A percentile compares a stretch with the other conserved stretches of the same genome.
These are phyloP conservation scores for Oryzias javanicus DNA, from an alignment of 2,113 vertebrate species.

Conservation along the genomic window DNA sequence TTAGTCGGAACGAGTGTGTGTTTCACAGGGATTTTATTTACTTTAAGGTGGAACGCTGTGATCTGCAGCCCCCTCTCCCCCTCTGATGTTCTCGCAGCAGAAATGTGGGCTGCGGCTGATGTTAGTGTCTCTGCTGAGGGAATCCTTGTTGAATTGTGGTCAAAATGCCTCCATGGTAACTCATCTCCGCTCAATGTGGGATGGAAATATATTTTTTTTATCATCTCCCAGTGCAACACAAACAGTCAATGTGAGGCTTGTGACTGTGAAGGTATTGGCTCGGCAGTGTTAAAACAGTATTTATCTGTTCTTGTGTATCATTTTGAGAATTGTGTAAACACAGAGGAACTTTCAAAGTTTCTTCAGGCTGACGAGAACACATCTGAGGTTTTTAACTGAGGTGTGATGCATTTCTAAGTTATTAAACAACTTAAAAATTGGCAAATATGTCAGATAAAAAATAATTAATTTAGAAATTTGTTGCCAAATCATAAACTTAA, in stretches of 20 bases:
- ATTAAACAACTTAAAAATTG: too few relatives aligned
- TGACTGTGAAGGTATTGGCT: slow-evolving; percentile 78
- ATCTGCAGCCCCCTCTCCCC: slow-evolving; percentile 29
- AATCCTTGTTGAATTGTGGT: slow-evolving; percentile 84
- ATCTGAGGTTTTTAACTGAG: too few relatives aligned
- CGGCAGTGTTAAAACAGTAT: slow-evolving; percentile 44
- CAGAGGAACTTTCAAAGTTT: slow-evolving; percentile 28
- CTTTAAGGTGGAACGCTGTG: slow-evolving; percentile 44
- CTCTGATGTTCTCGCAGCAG: slow-evolving; percentile 55
- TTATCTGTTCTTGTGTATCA: slow-evolving; percentile 37
- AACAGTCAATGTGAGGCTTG: slow-evolving; percentile 80
- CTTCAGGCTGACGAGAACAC: too few relatives aligned
- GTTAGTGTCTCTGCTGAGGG: slow-evolving; percentile 79
- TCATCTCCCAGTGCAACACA: slow-evolving; percentile 86
- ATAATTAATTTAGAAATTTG: too few relatives aligned
- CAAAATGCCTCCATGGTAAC: slow-evolving; percentile 87
- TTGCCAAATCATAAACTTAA: too few relatives aligned
- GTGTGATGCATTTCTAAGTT: too few relatives aligned
- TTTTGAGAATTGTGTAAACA: slow-evolving; percentile 38
- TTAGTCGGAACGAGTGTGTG: slow-evolving; percentile 12
- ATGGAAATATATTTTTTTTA: slow-evolving; percentile 88
- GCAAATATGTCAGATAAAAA: too few relatives aligned
- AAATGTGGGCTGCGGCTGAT: slow-evolving; percentile 75
- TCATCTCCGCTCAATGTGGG: slow-evolving; percentile 79
- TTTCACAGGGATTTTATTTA: slow-evolving; percentile 46